Evolutionary conservation across 2,113 vertebrate genomes (phyloP), one percentile per base, ranked within the genome.

Genomic region (Podarcis muralis): DNA sequence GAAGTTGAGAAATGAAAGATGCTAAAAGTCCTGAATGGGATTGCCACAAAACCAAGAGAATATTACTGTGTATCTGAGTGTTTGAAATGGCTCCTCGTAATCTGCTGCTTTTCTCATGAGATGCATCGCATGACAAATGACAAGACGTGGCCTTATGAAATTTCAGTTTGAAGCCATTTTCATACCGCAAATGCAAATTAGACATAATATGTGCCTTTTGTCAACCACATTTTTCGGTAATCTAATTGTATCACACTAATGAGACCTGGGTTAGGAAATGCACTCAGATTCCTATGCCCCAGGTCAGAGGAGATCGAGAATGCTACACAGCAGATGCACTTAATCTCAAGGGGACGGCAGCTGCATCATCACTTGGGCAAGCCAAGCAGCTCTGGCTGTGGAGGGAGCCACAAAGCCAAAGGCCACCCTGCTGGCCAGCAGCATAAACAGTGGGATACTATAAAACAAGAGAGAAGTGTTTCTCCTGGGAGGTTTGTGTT

Each of bases 191-290:
- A 88, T 79, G 87, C 88, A 91, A 93, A 87, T 93, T 40, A 91
- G 66, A 95, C 94, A 92, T 95, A 92, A 94, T 90, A 82, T 0
- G 68, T 88, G 88, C 25, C 81, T 95, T 94, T 95, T 74, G n/a
- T 92, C 94, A 96, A 53, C 86, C 6, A 16, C 88, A 85, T 94
- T 95, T 91, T 90, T 95, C 76, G 4, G 23, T 92, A 93, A 95
- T 94, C 90, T 94, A 92, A 95, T 96, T 88, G 87, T 32, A 87
- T 86, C 93, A 53, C 5, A 16, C 80, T 92, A 93, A 93, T 37
- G 94, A 96, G 91, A 95, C 91, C 92, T 82, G 89, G 91, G 68
- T 71, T 96, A 94, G 92, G 94, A 93, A 95, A 90, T 69, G 81
- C 43, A 87, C 83, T 35, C 88, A 94, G 87, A 72, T 96, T 94